Base-by-base conservation (phyloP, 1,140 invertebrate genomes). In the Solenopsis fugax region DNA sequence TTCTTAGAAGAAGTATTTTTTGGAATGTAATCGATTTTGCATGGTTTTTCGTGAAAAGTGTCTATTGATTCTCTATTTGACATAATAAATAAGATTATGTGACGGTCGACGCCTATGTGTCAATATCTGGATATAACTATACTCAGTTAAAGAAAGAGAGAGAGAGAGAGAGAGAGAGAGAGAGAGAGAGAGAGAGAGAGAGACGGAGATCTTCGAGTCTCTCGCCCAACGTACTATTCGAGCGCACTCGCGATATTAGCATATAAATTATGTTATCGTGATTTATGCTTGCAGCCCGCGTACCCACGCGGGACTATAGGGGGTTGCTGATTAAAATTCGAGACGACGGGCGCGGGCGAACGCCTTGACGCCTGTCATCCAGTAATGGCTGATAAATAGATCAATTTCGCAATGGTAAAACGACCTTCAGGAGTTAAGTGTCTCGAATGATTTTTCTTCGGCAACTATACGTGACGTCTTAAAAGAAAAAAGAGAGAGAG, bases 221-320 rank as follows among this genome's bases (percentile, higher is more conserved):
- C 62, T 85, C 81, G 56, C 45, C 48, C 73, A 77, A 72, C 77
- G 81, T 58, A 75, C 37, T 78, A 78, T 85, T 71, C 86, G 60
- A 87, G 81, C 80, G 86, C 76, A 82, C 73, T 89, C 89, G 87
- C 80, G 48, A 87, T 88, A 95, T 95, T 94, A 94, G 93, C 94
- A 94, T 94, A 94, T 94, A 95, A 95, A 95, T 95, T 94, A 94
- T 94, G 92, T 91, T 93, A 94, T 93, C 93, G 93, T 95, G 94
- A 95, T 95, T 94, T 95, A 94, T 94, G 92, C 85, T 91, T 86
- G 69, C 67, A 64, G 75, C 80, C 89, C 64, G 75, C 76, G 76
- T 87, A 86, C 82, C 78, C 54, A 85, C 78, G 86, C 80, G 54
- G 78, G 73, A 56, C 78, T 88, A 62, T 37, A 80, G 52, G 85